Conservation (phyloP, 1,140 invertebrate species). For the Cheumatopsyche charites region DNA sequence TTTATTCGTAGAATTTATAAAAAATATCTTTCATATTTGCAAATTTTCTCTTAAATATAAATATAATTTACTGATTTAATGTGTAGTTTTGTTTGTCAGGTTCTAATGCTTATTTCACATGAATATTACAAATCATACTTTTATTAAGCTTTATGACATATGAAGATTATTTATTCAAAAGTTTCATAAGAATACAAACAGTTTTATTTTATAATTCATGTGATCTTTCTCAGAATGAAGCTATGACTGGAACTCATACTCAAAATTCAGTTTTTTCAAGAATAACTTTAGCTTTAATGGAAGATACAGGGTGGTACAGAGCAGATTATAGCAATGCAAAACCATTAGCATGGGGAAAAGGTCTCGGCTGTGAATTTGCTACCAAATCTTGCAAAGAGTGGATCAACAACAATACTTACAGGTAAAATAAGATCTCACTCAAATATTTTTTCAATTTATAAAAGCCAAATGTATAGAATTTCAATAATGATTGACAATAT, state of each 20-base stretch:
- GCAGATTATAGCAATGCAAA: constrained; percentile 91
- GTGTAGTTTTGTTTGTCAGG: too few relatives aligned
- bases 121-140: too few relatives aligned
- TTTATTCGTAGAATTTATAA: too few relatives aligned
- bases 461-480: not conserved
- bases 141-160: too few relatives aligned
- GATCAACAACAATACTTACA: constrained; percentile 70
- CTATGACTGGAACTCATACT: constrained; percentile 99
- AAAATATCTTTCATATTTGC: too few relatives aligned
- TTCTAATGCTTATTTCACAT: too few relatives aligned
- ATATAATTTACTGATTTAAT: too few relatives aligned
- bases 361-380: constrained; percentile 92
- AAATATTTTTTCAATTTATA: not conserved
- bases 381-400: constrained; percentile 95
- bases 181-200: too few relatives aligned
- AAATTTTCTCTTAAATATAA: too few relatives aligned
- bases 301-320: constrained; percentile 95
- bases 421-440: not conserved
- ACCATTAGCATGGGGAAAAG: constrained; percentile 86
- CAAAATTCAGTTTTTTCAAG: constrained; percentile 97
- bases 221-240: constrained; percentile 84
- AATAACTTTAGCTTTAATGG: constrained; percentile 95
- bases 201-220: constrained; percentile 27
- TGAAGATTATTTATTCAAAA: too few relatives aligned
- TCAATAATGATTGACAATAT: not conserved